These are phyloP conservation scores for Isaurus tuberculatus DNA, from an alignment of 92 coral and sea anemone genomes.

Conservation along the genomic window DNA sequence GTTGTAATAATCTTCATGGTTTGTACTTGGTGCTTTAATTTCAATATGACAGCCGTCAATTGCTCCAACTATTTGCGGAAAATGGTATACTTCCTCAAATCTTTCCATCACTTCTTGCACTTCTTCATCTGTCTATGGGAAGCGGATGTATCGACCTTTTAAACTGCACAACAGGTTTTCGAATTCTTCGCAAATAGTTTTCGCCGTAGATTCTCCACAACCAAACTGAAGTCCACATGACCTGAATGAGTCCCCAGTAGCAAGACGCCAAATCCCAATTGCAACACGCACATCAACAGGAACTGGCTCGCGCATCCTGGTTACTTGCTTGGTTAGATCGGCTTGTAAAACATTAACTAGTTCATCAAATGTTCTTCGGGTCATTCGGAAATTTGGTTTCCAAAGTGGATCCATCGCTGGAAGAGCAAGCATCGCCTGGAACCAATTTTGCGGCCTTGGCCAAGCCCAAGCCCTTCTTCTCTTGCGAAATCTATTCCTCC, in stretches of 20 bases:
- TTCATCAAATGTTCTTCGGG: not conserved
- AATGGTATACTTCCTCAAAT: constrained; percentile 61
- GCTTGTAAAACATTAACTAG: not conserved
- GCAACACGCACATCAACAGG: constrained; percentile 26
- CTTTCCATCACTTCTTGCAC: constrained; percentile 50
- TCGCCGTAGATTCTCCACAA: not conserved
- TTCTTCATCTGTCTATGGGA: constrained; percentile 66
- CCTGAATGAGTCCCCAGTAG: constrained; percentile 8
- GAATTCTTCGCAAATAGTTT: not conserved
- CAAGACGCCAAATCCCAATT: not conserved
- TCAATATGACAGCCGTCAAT: constrained; percentile 72
- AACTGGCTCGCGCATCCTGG: constrained; percentile 1
- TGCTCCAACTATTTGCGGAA: constrained; percentile 65
- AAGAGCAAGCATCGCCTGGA: not conserved
- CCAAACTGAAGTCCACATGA: not conserved
- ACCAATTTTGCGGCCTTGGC: constrained; percentile 38
- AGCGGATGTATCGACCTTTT: constrained; percentile 29
- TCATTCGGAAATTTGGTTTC: constrained; percentile 30
- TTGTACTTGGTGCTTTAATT: constrained; percentile 62
- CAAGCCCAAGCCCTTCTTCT: constrained; percentile 25
- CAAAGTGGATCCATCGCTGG: constrained; percentile 25
- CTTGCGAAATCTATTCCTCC: not conserved
- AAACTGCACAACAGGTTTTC: not conserved
- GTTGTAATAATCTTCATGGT: constrained; percentile 61
- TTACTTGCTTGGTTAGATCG: not conserved